A percentile compares a stretch with the other conserved stretches of the same genome.
phyloP scores from a whole-genome alignment of 2,113 vertebrate species.

The Gracilinanus agilis region DNA sequence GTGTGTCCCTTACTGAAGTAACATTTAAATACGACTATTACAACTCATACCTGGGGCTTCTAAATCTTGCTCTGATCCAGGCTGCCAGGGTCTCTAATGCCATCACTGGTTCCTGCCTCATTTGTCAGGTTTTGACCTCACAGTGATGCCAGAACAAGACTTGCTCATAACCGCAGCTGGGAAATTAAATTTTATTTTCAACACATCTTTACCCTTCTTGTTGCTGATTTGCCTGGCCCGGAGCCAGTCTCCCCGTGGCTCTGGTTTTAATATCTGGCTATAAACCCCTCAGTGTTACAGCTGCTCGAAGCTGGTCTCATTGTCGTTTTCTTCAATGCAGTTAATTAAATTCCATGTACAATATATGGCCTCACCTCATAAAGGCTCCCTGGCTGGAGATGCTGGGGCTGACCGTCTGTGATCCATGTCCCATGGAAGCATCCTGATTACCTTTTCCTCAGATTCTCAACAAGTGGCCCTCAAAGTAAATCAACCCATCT shows the following conservation, averaged over 20 bases:
- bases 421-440: slow-evolving; percentile 71
- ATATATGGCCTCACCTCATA: slow-evolving; percentile 78
- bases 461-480: background rate
- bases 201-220: slow-evolving; percentile 75
- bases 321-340: slow-evolving; percentile 73
- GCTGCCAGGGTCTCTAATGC: accelerated
- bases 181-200: slow-evolving; percentile 82
- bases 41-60: background rate
- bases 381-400: slow-evolving; percentile 75
- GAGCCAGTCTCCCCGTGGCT: slow-evolving; percentile 77
- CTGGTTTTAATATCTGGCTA: slow-evolving; percentile 80
- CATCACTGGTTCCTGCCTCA: background rate
- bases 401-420: slow-evolving; percentile 74
- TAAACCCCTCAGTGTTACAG: slow-evolving; percentile 82
- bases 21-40: background rate
- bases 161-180: slow-evolving; percentile 57
- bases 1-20: background rate
- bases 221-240: slow-evolving; percentile 71
- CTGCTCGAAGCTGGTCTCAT: slow-evolving; percentile 74
- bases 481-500: background rate
- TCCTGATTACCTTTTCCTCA: slow-evolving; percentile 36
- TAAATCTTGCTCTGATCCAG: accelerated
- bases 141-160: slow-evolving; percentile 46
- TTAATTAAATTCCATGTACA: slow-evolving; percentile 83
- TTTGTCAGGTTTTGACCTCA: slow-evolving; percentile 55